Percentiles rank a stretch among this genome's conserved stretches.
Evolutionary conservation across 2,888 invertebrate species (phyloP).

Genomic region (Tinea pellionella): DNA sequence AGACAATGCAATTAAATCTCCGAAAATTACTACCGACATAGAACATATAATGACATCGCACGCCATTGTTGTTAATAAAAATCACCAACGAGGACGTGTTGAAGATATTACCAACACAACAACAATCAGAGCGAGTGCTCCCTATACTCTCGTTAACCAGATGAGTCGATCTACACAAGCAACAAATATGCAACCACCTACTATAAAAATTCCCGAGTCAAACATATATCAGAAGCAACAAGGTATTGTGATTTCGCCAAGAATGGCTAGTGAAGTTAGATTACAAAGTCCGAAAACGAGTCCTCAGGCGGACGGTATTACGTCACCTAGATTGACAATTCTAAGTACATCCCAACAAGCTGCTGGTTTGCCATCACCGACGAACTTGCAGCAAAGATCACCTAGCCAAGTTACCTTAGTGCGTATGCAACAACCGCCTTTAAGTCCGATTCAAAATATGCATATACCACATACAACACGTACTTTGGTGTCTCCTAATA

Average conservation of each 20-base stretch:
- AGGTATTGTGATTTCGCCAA: constrained; percentile 57
- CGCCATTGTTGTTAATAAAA: constrained; percentile 31
- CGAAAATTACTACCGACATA: constrained; percentile 51
- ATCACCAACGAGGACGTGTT: constrained; percentile 40
- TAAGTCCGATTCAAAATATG: constrained; percentile 55
- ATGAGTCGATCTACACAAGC: constrained; percentile 45
- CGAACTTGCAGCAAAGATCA: constrained; percentile 47
- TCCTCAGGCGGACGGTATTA: constrained; percentile 41
- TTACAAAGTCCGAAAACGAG: constrained; percentile 53
- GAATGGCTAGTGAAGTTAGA: constrained; percentile 46
- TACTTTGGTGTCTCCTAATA: constrained; percentile 54
- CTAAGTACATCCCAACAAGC: constrained; percentile 47
- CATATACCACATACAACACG: constrained; percentile 48
- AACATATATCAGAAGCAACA: constrained; percentile 59
- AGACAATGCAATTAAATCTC: constrained; percentile 38
- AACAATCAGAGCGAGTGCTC: constrained; percentile 29
- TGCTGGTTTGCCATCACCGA: constrained; percentile 47
- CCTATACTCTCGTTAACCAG: constrained; percentile 59
- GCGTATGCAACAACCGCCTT: constrained; percentile 60
- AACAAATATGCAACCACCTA: constrained; percentile 71
- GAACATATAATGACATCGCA: constrained; percentile 48
- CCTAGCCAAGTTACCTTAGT: constrained; percentile 63
- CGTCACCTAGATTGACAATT: constrained; percentile 49
- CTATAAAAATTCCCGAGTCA: constrained; percentile 73
- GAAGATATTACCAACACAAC: constrained; percentile 18